Conservation (phyloP, 37 sponge, comb jelly and placozoan genomes). For the Corticium candelabrum region DNA sequence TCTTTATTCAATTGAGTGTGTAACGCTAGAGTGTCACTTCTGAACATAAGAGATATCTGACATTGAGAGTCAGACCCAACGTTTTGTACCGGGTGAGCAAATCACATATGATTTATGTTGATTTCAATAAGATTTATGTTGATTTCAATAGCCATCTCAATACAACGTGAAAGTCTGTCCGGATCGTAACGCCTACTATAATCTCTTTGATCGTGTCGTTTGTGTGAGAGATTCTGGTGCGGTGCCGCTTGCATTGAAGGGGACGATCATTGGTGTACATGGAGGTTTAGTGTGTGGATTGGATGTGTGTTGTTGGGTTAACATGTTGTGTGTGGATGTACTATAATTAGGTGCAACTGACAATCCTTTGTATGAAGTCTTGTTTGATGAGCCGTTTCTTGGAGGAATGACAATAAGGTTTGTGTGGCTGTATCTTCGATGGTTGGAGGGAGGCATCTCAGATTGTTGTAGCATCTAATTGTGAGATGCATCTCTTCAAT, state of each 20-base stretch:
- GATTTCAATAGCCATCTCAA: constrained; percentile 28
- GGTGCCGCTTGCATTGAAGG: constrained; percentile 78
- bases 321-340: background rate
- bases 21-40: no score
- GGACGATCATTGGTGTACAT: constrained; percentile 72
- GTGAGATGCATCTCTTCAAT: no score
- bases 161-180: constrained; percentile 49
- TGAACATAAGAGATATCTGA: background rate
- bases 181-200: constrained; percentile 55
- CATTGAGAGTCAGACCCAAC: constrained; percentile 1
- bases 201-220: constrained; percentile 84
- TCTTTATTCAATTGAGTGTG: no score
- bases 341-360: background rate
- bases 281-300: constrained; percentile 19
- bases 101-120: background rate
- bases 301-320: background rate
- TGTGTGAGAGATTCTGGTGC: constrained; percentile 53
- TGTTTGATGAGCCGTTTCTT: constrained; percentile 88
- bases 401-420: constrained; percentile 56
- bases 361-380: constrained; percentile 54
- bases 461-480: no score
- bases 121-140: background rate
- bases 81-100: background rate
- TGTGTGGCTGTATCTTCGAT: constrained; percentile 16
- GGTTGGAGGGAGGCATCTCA: background rate